Conservation (phyloP, 2,113 vertebrate species). For the Calypte anna region DNA sequence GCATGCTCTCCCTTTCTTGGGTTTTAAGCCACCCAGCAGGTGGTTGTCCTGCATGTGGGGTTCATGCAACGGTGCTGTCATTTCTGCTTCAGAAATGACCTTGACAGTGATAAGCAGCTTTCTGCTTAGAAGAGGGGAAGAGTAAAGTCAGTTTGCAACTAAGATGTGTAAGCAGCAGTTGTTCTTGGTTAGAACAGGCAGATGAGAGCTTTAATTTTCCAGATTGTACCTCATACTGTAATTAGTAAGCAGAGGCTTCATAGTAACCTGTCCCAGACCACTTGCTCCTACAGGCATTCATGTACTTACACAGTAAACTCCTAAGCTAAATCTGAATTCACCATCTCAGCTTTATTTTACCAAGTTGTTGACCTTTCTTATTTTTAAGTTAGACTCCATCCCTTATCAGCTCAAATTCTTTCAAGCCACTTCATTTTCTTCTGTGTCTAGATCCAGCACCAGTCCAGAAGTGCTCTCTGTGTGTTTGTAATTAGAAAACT, state of each 20-base stretch:
- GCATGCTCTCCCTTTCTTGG: background rate
- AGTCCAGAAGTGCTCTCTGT: background rate
- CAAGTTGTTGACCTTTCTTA: background rate
- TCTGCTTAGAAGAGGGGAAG: background rate
- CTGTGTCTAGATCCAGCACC: background rate
- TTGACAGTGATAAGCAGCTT: background rate
- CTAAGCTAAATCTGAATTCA: background rate
- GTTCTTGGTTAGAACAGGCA: background rate
- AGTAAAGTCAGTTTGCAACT: background rate
- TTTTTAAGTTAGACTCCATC: background rate
- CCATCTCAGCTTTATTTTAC: background rate
- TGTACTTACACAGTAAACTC: background rate
- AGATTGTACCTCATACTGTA: background rate
- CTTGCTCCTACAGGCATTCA: background rate
- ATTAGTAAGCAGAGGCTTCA: background rate
- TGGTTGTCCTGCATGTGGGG: background rate
- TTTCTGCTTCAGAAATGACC: background rate
- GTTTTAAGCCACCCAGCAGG: background rate
- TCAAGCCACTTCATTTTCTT: background rate
- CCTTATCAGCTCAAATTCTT: background rate
- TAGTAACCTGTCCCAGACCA: background rate
- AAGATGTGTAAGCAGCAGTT: background rate
- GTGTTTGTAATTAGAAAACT: constrained; percentile 11
- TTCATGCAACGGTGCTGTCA: background rate
- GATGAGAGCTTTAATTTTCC: background rate